Evolutionary conservation across 2,797 vertebrate genomes (phyloP).

Genomic region (Schizopygopsis malacanthus): DNA sequence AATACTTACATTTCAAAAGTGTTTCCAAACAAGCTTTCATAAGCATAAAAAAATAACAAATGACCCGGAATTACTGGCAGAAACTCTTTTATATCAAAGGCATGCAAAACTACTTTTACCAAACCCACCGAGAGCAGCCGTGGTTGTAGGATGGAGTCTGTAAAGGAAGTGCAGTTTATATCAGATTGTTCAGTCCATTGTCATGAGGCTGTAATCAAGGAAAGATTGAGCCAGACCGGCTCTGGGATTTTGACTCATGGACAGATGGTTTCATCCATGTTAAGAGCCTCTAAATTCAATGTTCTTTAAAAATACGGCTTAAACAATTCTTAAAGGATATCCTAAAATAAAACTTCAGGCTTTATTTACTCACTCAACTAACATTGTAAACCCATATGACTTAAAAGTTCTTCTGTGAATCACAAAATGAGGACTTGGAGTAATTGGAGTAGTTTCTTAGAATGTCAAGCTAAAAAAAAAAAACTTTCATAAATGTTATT

Average conservation of each 20-base stretch:
- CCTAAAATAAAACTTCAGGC: background rate
- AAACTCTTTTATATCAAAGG: background rate
- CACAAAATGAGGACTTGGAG: background rate
- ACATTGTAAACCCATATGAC: background rate
- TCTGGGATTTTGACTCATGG: conserved; percentile 4
- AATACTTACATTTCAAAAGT: background rate
- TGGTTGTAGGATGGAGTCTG: background rate
- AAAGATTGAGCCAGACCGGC: background rate
- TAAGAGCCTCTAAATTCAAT: background rate
- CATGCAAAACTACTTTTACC: background rate
- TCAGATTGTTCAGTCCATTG: background rate
- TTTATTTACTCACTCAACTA: background rate
- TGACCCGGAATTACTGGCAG: background rate
- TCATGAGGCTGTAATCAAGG: conserved; percentile 17
- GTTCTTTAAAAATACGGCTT: background rate
- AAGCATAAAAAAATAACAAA: background rate
- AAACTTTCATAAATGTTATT: background rate
- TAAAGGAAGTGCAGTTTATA: background rate
- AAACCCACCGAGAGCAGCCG: background rate
- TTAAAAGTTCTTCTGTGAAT: background rate
- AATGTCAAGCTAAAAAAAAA: background rate
- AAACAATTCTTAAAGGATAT: background rate
- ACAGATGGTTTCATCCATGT: background rate
- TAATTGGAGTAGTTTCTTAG: background rate
- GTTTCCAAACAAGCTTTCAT: background rate